Base-by-base conservation (phyloP, 2,888 invertebrate species). In the Eilema depressum region DNA sequence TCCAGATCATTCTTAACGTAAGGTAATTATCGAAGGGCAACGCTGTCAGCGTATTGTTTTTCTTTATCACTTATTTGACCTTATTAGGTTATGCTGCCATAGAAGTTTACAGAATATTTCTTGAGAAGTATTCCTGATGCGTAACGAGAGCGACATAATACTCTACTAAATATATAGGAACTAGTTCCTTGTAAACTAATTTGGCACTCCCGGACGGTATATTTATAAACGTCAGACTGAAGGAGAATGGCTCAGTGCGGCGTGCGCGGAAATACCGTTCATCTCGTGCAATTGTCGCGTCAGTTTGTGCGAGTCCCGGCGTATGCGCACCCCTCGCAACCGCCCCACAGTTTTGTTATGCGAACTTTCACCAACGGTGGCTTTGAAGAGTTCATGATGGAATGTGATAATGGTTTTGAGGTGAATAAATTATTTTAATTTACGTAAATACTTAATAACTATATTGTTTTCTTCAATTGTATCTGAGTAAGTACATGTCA, bases 361-460 rank as follows among this genome's bases (percentile, higher is more conserved):
- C 91, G 92, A 80, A 83, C 85, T 73, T 83, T 89, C 65, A 85
- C 90, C 53, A 86, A 86, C 77, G 83, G 86, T 82, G 91, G 91
- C 75, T 94, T 90, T 85, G 86, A 92, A 71, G 90, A 92, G 71
- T 94, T 95, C 86, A 85, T 94, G 53, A 95, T 95, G 95, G 94
- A 93, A 85, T 86, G 87, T 83, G 90, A 91, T 78, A 90, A 91
- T 84, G 92, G 94, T 82, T 94, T 94, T 86, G 94, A 94, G 93
- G 95, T 94, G 86, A 85, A 74, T 85, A 79, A 59, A 23, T 65
- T 61, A 28, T 69, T 72, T 66, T 62, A 53, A 11, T 30, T 53
- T 66, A 10, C 1, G 23, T 66, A 30, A 61, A 11, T 11, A 3
- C 28, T n/a, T 28, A 25, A 28, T 65, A 57, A 37, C 3, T 53